Evolutionary conservation across 1,140 invertebrate genomes (phyloP).

Genomic region (Leptinotarsa defecta): DNA sequence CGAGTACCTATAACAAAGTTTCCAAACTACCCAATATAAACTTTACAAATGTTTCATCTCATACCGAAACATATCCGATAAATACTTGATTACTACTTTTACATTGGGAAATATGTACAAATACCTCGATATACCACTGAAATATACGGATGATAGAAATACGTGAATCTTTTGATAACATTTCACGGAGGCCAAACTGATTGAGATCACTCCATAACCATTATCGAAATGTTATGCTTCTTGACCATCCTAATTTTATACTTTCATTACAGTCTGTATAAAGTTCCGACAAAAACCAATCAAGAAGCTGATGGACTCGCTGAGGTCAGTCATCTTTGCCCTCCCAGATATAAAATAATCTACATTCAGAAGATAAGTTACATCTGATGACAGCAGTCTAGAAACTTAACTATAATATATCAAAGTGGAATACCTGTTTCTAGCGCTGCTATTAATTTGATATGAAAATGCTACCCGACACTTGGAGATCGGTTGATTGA

Average conservation of each 20-base stretch:
- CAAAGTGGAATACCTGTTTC: neutral
- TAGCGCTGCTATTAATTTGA: neutral
- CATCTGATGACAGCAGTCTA: neutral
- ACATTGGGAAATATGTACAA: too few species aligned
- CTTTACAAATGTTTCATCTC: too few species aligned
- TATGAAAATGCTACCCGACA: neutral
- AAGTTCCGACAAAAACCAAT: neutral
- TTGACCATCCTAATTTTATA: neutral
- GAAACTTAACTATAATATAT: neutral
- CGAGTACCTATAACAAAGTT: too few species aligned
- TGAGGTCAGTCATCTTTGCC: slow-evolving; percentile 5
- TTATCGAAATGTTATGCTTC: slow-evolving; percentile 5
- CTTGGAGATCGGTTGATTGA: too few species aligned
- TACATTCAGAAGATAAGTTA: neutral
- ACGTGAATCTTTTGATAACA: neutral
- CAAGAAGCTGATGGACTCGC: neutral
- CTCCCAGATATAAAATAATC: neutral
- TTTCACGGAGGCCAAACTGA: neutral
- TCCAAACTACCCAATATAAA: too few species aligned
- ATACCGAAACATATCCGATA: too few species aligned
- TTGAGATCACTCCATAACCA: neutral
- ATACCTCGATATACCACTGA: too few species aligned
- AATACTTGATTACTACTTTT: too few species aligned
- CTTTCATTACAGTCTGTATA: neutral
- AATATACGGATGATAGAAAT: neutral